A percentile compares a stretch with the other conserved stretches of the same genome.
phyloP scores from a whole-genome alignment of 2,797 vertebrate species.

The Rhynchonycteris naso region DNA sequence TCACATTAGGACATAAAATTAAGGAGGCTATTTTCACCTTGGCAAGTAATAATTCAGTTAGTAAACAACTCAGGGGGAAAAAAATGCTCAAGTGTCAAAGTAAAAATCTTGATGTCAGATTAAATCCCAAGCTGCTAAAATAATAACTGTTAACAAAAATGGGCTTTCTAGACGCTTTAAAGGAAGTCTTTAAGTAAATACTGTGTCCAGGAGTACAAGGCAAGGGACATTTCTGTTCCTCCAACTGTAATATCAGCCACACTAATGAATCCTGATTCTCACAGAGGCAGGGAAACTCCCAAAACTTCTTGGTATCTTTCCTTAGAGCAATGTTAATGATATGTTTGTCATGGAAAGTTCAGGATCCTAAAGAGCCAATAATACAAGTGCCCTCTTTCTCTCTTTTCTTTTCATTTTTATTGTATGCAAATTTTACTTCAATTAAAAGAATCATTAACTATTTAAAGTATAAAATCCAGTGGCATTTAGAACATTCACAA shows the following conservation, averaged over 20 bases:
- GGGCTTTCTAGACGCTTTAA: neutral
- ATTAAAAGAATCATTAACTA: neutral
- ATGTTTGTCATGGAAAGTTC: neutral
- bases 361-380: neutral
- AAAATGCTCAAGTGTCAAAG: neutral
- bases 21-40: conserved; percentile 35
- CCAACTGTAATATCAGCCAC: neutral
- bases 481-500: neutral
- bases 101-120: neutral
- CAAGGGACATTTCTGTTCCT: neutral
- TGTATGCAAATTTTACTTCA: neutral
- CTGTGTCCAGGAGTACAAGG: neutral
- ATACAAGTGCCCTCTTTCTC: neutral
- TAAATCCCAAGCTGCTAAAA: conserved; percentile 27
- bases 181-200: neutral
- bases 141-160: neutral
- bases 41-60: conserved; percentile 3
- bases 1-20: conserved; percentile 32
- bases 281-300: neutral
- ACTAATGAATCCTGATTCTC: neutral
- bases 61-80: neutral
- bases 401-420: neutral
- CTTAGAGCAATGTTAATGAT: neutral
- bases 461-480: neutral
- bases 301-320: neutral